A percentile compares a stretch with the other conserved stretches of the same genome.
These are phyloP conservation scores for Aphyosemion australe DNA, from an alignment of 2,113 vertebrate genomes.

Conservation along the genomic window DNA sequence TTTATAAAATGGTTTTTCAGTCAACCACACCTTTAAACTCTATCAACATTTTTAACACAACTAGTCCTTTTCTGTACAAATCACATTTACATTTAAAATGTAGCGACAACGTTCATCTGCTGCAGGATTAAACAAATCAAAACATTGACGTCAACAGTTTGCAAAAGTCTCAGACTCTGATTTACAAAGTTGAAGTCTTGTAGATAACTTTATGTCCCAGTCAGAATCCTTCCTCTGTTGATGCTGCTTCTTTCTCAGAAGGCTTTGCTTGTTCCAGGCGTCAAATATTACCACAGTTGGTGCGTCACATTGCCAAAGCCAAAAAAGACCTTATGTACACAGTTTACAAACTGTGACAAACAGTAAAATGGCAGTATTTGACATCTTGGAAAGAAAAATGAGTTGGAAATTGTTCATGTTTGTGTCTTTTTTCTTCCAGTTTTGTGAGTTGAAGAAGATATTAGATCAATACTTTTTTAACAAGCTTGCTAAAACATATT, in stretches of 20 bases:
- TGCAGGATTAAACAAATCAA: too few species aligned
- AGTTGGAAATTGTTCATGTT: background rate
- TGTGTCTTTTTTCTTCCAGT: background rate
- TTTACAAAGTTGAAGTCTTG: background rate
- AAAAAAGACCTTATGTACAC: background rate
- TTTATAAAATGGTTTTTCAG: too few species aligned
- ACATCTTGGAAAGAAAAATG: background rate
- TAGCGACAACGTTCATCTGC: too few species aligned
- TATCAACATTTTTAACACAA: too few species aligned
- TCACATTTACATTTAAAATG: too few species aligned
- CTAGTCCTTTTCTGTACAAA: too few species aligned
- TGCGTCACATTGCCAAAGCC: background rate
- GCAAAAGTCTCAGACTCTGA: background rate
- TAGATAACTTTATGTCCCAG: background rate
- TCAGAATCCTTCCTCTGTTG: background rate
- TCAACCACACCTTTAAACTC: too few species aligned
- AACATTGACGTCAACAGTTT: too few species aligned
- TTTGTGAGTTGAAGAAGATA: background rate
- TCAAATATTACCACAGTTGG: slow-evolving; percentile 5
- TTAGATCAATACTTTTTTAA: background rate
- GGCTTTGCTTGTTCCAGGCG: background rate
- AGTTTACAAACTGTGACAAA: background rate
- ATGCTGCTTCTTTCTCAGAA: background rate
- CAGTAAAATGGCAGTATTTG: background rate
- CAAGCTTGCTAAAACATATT: background rate